A percentile compares a stretch with the other conserved stretches of the same genome.
Evolutionary conservation across 1,140 invertebrate species (phyloP).

Genomic region (Bursaphelenchus mucronatus): DNA sequence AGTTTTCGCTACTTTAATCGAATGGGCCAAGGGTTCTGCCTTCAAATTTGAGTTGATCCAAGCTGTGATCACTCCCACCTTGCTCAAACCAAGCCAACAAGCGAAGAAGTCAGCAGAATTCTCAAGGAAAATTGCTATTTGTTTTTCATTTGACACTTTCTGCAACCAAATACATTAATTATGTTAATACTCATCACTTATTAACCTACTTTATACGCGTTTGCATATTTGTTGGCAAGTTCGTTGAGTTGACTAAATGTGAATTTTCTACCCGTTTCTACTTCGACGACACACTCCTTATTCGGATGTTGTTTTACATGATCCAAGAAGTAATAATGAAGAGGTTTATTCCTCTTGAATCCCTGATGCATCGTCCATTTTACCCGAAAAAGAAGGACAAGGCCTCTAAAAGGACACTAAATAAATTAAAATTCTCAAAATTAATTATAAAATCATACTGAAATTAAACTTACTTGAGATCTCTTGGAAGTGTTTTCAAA

Average conservation of each 20-base stretch:
- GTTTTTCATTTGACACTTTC: constrained; percentile 67
- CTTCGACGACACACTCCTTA: constrained; percentile 43
- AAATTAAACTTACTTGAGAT: constrained; percentile 9
- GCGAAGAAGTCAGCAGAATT: constrained; percentile 62
- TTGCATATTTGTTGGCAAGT: constrained; percentile 46
- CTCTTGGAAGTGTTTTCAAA: constrained; percentile 11
- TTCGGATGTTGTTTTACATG: constrained; percentile 27
- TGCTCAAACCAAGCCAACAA: constrained; percentile 59
- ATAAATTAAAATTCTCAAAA: constrained; percentile 12
- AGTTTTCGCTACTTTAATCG: constrained; percentile 35
- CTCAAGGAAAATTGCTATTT: constrained; percentile 79
- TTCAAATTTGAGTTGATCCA: constrained; percentile 82
- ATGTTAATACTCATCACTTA: not conserved
- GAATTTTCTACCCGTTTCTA: constrained; percentile 35
- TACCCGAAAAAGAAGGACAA: constrained; percentile 26
- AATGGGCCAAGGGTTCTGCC: constrained; percentile 73
- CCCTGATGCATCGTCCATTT: constrained; percentile 31
- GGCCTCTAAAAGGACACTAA: constrained; percentile 29
- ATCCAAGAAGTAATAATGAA: constrained; percentile 35
- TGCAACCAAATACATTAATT: constrained; percentile 66
- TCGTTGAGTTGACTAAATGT: constrained; percentile 41
- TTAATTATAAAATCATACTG: not conserved
- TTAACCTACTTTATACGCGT: constrained; percentile 31
- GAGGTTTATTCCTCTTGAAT: constrained; percentile 22
- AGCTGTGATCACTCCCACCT: constrained; percentile 77